Evolutionary conservation across 2,888 invertebrate genomes (phyloP).

Genomic region (Drosophila borealis): DNA sequence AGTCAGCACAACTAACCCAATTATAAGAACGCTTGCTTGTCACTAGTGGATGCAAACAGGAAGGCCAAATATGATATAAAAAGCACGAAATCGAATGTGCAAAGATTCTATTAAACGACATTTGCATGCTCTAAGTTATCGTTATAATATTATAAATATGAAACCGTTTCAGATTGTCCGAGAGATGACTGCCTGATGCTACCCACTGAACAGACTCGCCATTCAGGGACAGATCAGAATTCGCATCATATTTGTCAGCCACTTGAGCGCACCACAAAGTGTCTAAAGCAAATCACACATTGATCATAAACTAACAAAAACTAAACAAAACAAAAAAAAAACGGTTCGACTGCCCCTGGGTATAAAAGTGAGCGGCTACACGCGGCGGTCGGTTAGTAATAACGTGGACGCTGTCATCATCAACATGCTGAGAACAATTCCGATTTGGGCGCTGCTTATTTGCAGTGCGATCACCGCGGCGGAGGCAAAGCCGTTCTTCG

Average conservation of each 20-base stretch:
- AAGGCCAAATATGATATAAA: conserved; percentile 37
- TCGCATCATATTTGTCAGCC: conserved; percentile 56
- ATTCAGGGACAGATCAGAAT: conserved; percentile 33
- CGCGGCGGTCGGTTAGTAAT: conserved; percentile 52
- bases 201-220: conserved; percentile 13
- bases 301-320: conserved; percentile 52
- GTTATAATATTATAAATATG: conserved; percentile 10
- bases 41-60: conserved; percentile 36
- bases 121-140: conserved; percentile 41
- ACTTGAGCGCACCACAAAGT: conserved; percentile 54
- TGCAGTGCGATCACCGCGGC: conserved; percentile 37
- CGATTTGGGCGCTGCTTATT: conserved; percentile 52
- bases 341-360: conserved; percentile 25
- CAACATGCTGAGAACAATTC: conserved; percentile 59
- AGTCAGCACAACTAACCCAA: conserved; percentile 49
- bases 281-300: conserved; percentile 53
- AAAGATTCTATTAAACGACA: conserved; percentile 28
- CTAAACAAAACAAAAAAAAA: conserved; percentile 17
- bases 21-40: conserved; percentile 34
- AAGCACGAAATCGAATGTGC: conserved; percentile 26
- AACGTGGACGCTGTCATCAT: conserved; percentile 37
- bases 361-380: conserved; percentile 60
- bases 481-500: conserved; percentile 57
- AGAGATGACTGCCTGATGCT: conserved; percentile 21
- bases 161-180: conserved; percentile 2